Percentiles rank a stretch among this genome's conserved stretches.
Evolutionary conservation across 2,888 invertebrate species (phyloP).

Genomic region (Drosophila buzzatii): DNA sequence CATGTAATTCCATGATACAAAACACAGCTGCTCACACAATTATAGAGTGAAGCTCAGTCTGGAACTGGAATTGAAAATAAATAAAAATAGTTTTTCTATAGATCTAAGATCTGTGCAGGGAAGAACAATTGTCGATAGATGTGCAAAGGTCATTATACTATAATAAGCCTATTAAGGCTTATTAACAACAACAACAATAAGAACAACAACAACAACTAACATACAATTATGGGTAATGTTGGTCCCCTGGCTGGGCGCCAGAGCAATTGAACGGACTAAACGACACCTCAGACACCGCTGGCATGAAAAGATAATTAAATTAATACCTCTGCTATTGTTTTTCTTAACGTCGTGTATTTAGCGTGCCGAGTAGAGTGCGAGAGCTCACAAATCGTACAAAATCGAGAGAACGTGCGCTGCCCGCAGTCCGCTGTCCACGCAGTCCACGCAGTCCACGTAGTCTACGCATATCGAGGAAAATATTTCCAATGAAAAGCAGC

Average conservation of each 20-base stretch:
- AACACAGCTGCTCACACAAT: not conserved
- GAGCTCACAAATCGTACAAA: constrained; percentile 44
- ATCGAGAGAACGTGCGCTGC: constrained; percentile 42
- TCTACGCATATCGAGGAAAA: constrained; percentile 20
- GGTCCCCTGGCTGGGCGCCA: constrained; percentile 36
- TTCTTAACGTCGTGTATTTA: constrained; percentile 19
- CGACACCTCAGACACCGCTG: constrained; percentile 54
- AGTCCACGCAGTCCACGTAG: not conserved
- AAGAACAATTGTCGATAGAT: constrained; percentile 14
- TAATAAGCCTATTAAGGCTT: constrained; percentile 60
- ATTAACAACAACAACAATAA: constrained; percentile 15
- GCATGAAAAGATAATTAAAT: constrained; percentile 66
- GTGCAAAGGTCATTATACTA: constrained; percentile 30
- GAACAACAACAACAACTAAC: constrained; percentile 15
- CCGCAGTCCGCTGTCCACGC: not conserved
- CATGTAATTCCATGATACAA: not conserved
- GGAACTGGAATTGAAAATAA: constrained; percentile 3
- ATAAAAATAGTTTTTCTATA: constrained; percentile 12
- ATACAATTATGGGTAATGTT: constrained; percentile 39
- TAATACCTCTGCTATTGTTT: constrained; percentile 59
- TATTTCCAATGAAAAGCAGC: constrained; percentile 61
- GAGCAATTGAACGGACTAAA: constrained; percentile 45
- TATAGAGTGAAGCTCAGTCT: not conserved
- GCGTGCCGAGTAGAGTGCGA: constrained; percentile 23
- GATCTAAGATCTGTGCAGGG: constrained; percentile 13